These are phyloP conservation scores for Clarias fuscus DNA, from an alignment of 2,797 vertebrate genomes.

Conservation along the genomic window DNA sequence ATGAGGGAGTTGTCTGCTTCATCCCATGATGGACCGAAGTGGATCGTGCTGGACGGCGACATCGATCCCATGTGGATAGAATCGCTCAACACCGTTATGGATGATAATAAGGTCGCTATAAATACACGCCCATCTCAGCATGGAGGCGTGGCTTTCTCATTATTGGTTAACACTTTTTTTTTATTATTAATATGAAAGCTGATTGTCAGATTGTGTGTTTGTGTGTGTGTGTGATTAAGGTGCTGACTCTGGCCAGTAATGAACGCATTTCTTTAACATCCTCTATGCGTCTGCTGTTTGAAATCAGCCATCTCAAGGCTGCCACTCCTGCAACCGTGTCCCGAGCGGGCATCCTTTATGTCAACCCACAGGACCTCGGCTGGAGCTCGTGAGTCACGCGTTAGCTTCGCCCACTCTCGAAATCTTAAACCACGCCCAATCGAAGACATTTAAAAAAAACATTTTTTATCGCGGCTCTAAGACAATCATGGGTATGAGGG, in stretches of 20 bases:
- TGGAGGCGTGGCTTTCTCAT: neutral
- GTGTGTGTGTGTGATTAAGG: slow-evolving; percentile 56
- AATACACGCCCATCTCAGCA: neutral
- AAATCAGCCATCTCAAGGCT: slow-evolving; percentile 77
- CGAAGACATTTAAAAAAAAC: neutral
- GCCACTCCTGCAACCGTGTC: slow-evolving; percentile 77
- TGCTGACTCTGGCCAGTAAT: slow-evolving; percentile 79
- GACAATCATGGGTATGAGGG: too few species aligned
- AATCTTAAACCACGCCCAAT: neutral
- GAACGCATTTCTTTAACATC: slow-evolving; percentile 75
- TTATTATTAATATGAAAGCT: neutral
- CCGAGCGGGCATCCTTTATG: slow-evolving; percentile 74
- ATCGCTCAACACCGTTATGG: slow-evolving; percentile 80
- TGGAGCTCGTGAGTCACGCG: slow-evolving; percentile 76
- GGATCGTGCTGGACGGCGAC: slow-evolving; percentile 80
- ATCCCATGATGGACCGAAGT: slow-evolving; percentile 72
- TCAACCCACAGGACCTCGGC: slow-evolving; percentile 79
- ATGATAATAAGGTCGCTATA: slow-evolving; percentile 75
- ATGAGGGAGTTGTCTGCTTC: slow-evolving; percentile 76
- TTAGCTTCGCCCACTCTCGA: neutral
- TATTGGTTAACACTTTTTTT: neutral
- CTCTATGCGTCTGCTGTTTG: slow-evolving; percentile 79
- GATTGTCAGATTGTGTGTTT: neutral
- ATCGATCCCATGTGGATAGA: slow-evolving; percentile 81
- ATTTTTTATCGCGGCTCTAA: too few species aligned